Evolutionary conservation across 2,113 vertebrate genomes (phyloP), one percentile per base, ranked within the genome.

Genomic region (Erinaceus europaeus): DNA sequence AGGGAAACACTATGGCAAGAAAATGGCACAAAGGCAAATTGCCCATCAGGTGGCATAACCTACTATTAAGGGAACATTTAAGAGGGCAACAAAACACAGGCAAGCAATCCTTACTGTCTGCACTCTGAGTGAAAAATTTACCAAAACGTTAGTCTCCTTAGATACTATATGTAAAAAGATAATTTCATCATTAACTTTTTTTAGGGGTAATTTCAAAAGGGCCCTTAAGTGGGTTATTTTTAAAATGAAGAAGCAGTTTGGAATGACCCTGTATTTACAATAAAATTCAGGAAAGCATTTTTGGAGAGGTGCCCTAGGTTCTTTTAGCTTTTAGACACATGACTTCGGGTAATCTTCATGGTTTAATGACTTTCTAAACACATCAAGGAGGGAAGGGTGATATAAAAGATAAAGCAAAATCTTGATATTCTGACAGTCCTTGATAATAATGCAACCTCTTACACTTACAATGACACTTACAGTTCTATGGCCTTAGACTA

Each of bases 61-160:
- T 93, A 46, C 76, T 90, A 81, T 88, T 94, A 94, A 78, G 46
- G 82, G 62, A 88, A 86, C 18, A 62, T 48, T 73, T 86, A 83
- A 95, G 75, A 85, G 84, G 52, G 23, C 10, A 94, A 20, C n/a
- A 86, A 36, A 91, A 88, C 62, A 89, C 44, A 89, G 46, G 65
- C 52, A 59, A 84, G 42, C 2, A 8, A 57, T 50, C 48, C 46
- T 86, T 92, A 59, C 20, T 89, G 11, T 34, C 67, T 44, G 50
- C 4, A 84, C 38, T 9, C 25, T 40, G 34, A 94, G 83, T 79
- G 59, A 81, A 90, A 73, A 92, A 89, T n/a, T 79, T 32, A 6
- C 38, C 32, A 71, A 93, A 94, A 38, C 65, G 5, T 90, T 88
- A 62, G 64, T 6, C n/a, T 65, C 27, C 73, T 21, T 69, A 74